A percentile compares a stretch with the other conserved stretches of the same genome.
Conservation (phyloP, 2,888 invertebrate genomes). For the Polydrusus pterygomalis region DNA sequence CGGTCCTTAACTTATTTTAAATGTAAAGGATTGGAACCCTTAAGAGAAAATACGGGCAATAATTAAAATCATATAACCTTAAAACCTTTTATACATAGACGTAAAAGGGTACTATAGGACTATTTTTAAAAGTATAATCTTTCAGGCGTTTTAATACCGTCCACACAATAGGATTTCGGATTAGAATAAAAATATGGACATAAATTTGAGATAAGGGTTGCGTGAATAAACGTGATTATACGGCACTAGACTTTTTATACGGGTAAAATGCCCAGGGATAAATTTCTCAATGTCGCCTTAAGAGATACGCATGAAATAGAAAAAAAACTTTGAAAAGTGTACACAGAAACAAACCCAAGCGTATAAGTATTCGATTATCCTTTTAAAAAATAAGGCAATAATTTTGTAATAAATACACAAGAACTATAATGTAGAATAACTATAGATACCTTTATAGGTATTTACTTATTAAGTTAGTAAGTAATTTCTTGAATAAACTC, state of each 20-base stretch:
- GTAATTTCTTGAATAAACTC: too few species aligned
- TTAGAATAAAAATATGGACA: conserved; percentile 45
- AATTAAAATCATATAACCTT: conserved; percentile 19
- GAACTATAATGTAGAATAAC: not conserved
- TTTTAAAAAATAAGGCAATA: too few species aligned
- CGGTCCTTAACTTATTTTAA: too few species aligned
- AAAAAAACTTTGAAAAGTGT: not conserved
- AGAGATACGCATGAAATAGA: conserved; percentile 5
- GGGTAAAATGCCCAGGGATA: conserved; percentile 25
- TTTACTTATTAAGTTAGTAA: too few species aligned
- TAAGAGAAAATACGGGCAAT: not conserved
- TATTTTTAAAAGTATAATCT: conserved; percentile 37
- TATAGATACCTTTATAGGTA: too few species aligned
- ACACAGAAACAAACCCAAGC: not conserved
- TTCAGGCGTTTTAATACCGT: conserved; percentile 34
- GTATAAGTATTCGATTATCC: too few species aligned
- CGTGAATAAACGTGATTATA: conserved; percentile 48
- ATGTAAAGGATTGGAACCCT: not conserved
- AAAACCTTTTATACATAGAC: conserved; percentile 7
- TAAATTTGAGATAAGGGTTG: conserved; percentile 48
- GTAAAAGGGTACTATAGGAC: conserved; percentile 6
- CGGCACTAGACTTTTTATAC: conserved; percentile 38
- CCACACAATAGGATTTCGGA: conserved; percentile 38
- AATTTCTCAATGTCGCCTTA: conserved; percentile 34
- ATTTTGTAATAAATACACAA: too few species aligned